Conservation (phyloP, 2,888 invertebrate species). For the Leucozona laternaria region DNA sequence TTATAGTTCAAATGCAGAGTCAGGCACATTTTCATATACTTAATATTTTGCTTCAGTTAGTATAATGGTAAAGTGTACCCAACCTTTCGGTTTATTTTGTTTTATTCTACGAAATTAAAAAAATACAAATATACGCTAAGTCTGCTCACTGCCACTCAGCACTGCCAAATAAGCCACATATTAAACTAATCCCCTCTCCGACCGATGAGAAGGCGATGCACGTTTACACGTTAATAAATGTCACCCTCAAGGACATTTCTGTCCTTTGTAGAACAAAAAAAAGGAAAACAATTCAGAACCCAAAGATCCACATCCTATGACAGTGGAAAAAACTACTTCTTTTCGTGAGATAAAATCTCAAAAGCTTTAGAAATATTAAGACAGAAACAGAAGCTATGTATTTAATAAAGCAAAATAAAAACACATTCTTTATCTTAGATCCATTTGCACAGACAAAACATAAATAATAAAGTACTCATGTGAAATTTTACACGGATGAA, state of each 20-base stretch:
- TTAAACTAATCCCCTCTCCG: slow-evolving; percentile 37
- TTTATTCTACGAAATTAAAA: slow-evolving; percentile 45
- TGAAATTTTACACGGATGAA: too few species aligned
- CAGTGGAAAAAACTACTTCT: not conserved
- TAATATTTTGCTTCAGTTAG: too few species aligned
- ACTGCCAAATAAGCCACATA: slow-evolving; percentile 60
- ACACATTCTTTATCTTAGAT: too few species aligned
- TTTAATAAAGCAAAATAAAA: too few species aligned
- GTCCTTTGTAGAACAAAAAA: not conserved
- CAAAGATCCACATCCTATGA: not conserved
- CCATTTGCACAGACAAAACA: too few species aligned
- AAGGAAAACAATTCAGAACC: not conserved
- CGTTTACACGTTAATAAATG: slow-evolving; percentile 41
- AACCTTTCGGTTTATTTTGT: not conserved
- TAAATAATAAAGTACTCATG: too few species aligned
- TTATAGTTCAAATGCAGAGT: too few species aligned
- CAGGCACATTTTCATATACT: too few species aligned
- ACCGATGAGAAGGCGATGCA: slow-evolving; percentile 10
- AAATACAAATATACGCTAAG: slow-evolving; percentile 33
- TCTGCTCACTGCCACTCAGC: slow-evolving; percentile 63
- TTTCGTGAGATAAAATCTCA: not conserved
- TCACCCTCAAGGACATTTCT: slow-evolving; percentile 53
- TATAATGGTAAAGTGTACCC: too few species aligned
- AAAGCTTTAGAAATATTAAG: too few species aligned
- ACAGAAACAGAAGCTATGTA: too few species aligned